A percentile compares a stretch with the other conserved stretches of the same genome.
Conservation (phyloP, 92 coral and sea anemone species). For the Siderastrea radians region DNA sequence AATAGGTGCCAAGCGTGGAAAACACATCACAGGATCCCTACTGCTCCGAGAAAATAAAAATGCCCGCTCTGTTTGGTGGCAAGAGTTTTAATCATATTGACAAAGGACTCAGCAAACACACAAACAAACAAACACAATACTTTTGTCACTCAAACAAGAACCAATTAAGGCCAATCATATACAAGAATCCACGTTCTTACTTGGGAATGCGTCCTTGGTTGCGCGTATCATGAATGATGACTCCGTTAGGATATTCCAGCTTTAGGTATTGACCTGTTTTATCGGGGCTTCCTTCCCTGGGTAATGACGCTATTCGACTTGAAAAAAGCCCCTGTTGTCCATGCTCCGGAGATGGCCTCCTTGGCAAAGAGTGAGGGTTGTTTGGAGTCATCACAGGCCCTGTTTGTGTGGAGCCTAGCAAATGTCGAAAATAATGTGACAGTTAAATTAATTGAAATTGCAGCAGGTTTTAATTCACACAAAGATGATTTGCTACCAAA, state of each 20-base stretch:
- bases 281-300: slow-evolving; percentile 39
- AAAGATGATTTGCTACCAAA: background rate
- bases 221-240: slow-evolving; percentile 48
- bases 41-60: too few species aligned
- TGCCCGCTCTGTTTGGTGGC: background rate
- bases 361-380: slow-evolving; percentile 25
- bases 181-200: slow-evolving; percentile 8
- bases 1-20: too few species aligned
- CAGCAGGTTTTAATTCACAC: background rate
- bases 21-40: too few species aligned
- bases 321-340: slow-evolving; percentile 45
- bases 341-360: slow-evolving; percentile 2
- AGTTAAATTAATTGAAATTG: background rate
- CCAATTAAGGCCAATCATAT: too few species aligned
- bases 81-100: background rate
- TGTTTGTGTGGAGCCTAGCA: slow-evolving; percentile 24
- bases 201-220: slow-evolving; percentile 55
- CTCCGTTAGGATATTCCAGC: slow-evolving; percentile 53
- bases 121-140: background rate
- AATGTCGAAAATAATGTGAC: background rate
- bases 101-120: background rate
- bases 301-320: slow-evolving; percentile 16
- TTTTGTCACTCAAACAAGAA: background rate
- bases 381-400: slow-evolving; percentile 2
- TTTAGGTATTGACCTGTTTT: slow-evolving; percentile 38